A percentile compares a stretch with the other conserved stretches of the same genome.
Evolutionary conservation across 2,797 vertebrate genomes (phyloP).

Genomic region (Danio jaintianensis): DNA sequence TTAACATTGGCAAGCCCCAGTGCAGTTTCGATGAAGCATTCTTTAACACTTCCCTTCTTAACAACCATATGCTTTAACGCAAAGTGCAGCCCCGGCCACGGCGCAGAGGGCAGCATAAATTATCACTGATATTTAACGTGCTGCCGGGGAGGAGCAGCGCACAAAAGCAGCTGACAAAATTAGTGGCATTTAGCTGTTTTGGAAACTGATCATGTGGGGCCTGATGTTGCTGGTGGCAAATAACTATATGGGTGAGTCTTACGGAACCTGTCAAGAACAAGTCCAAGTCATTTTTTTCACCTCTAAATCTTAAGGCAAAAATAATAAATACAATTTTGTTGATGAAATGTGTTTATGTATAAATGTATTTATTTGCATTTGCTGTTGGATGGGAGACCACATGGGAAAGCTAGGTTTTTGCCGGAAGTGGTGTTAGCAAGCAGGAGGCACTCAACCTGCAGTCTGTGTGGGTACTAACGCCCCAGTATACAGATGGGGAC

Average conservation of each 20-base stretch:
- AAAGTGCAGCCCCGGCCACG: conserved; percentile 67
- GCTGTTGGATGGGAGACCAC: no score
- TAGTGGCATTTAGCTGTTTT: conserved; percentile 70
- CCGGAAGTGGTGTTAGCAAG: no score
- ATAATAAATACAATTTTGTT: not conserved
- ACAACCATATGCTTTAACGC: conserved; percentile 63
- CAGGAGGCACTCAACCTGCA: no score
- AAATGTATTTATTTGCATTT: no score
- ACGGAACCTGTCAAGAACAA: conserved; percentile 8
- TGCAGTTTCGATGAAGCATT: conserved; percentile 68
- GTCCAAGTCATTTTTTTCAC: not conserved
- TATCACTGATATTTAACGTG: conserved; percentile 74
- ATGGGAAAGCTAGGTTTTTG: no score
- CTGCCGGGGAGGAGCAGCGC: conserved; percentile 72
- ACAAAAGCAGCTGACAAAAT: conserved; percentile 76
- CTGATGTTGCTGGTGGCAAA: conserved; percentile 32
- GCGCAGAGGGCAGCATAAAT: conserved; percentile 70
- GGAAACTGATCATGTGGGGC: conserved; percentile 68
- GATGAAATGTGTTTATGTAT: no score
- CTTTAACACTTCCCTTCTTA: conserved; percentile 73
- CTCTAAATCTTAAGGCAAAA: not conserved
- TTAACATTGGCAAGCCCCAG: conserved; percentile 71
- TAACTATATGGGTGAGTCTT: conserved; percentile 5
- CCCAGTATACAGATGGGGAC: no score
- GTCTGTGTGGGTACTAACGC: no score